phyloP scores from a whole-genome alignment of 1,140 invertebrate species.

The Scaptomyza graminum region DNA sequence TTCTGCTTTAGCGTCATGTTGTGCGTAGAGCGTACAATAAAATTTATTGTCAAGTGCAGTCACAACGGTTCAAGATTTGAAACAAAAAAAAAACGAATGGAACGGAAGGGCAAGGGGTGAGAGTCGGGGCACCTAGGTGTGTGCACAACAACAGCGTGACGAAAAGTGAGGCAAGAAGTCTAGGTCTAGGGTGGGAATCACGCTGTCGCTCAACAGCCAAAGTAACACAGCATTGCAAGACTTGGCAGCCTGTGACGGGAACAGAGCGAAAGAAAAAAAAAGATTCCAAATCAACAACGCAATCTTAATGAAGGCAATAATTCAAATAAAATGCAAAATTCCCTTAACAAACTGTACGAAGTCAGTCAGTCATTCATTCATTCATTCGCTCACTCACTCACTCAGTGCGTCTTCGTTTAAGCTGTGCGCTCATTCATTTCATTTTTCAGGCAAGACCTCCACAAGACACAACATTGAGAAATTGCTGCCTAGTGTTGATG shows the following conservation, averaged over 20 bases:
- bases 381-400: conserved; percentile 23
- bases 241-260: conserved; percentile 41
- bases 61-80: conserved; percentile 60
- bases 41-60: conserved; percentile 81
- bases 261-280: conserved; percentile 18
- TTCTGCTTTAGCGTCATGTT: conserved; percentile 3
- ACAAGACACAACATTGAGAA: conserved; percentile 58
- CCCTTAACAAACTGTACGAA: conserved; percentile 72
- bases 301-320: conserved; percentile 84
- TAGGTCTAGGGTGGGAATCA: conserved; percentile 27
- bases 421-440: conserved; percentile 41
- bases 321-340: conserved; percentile 83
- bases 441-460: conserved; percentile 33
- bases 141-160: conserved; percentile 35
- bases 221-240: conserved; percentile 9
- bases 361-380: conserved; percentile 42
- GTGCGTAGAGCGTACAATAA: conserved; percentile 56
- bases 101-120: too few species aligned
- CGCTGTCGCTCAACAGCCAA: conserved; percentile 58
- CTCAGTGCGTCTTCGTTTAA: conserved; percentile 16
- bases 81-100: conserved; percentile 8
- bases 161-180: conserved; percentile 3
- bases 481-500: conserved; percentile 66
- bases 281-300: conserved; percentile 74
- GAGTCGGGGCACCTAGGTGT: conserved; percentile 39